Conservation (phyloP, 2,888 invertebrate species). For the Omphaloscelis lunosa region DNA sequence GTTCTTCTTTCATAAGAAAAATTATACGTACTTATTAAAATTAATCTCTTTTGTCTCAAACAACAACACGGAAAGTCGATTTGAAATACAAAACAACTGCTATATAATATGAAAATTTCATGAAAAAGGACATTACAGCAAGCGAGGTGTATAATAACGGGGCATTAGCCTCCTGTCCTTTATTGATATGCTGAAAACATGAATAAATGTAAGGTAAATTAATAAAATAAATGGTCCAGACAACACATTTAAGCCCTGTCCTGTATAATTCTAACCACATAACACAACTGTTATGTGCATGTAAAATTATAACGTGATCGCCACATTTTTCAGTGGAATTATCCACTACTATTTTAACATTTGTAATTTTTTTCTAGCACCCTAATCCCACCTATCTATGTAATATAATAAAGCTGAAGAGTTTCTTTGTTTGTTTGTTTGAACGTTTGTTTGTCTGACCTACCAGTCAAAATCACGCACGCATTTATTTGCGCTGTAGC, state of each 20-base stretch:
- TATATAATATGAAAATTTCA: constrained; percentile 50
- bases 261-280: not conserved
- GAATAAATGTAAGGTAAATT: constrained; percentile 49
- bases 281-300: not conserved
- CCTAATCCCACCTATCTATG: too few relatives aligned
- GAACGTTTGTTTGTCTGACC: too few relatives aligned
- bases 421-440: too few relatives aligned
- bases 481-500: too few relatives aligned
- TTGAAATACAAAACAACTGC: constrained; percentile 60
- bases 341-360: too few relatives aligned
- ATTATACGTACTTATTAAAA: not conserved
- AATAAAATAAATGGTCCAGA: not conserved
- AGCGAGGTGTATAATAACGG: constrained; percentile 55
- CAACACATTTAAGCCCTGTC: constrained; percentile 5
- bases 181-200: constrained; percentile 61
- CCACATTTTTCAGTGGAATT: not conserved
- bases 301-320: not conserved
- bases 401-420: not conserved
- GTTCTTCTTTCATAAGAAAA: not conserved
- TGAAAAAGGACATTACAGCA: constrained; percentile 53
- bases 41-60: constrained; percentile 4
- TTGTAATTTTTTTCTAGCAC: too few relatives aligned
- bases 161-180: constrained; percentile 63
- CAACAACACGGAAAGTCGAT: constrained; percentile 29
- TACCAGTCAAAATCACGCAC: too few relatives aligned